Evolutionary conservation across 92 coral and sea anemone genomes (phyloP).

Genomic region (Porites rus): DNA sequence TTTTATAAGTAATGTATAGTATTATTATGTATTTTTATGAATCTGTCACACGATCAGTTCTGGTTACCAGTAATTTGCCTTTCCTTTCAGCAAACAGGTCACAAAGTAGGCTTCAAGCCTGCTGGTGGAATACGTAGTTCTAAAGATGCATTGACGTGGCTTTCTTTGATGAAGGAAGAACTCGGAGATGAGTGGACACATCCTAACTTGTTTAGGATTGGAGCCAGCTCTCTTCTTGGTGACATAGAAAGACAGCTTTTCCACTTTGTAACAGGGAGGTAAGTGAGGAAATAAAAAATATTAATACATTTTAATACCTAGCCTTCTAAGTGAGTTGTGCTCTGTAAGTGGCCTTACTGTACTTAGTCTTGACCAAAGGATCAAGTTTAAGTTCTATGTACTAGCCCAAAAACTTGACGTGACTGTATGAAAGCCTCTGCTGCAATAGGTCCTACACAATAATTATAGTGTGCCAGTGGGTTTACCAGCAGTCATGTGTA

Average conservation of each 20-base stretch:
- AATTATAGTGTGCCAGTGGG: too few relatives aligned
- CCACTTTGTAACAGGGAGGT: constrained; percentile 99
- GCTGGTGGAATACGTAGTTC: constrained; percentile 99
- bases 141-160: constrained; percentile 94
- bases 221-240: constrained; percentile 96
- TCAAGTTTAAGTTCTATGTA: too few relatives aligned
- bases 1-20: too few relatives aligned
- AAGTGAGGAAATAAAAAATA: neutral
- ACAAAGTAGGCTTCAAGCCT: constrained; percentile 97
- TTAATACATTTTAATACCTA: neutral
- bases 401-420: too few relatives aligned
- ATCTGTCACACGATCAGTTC: neutral
- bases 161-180: constrained; percentile 97
- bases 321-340: too few relatives aligned
- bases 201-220: constrained; percentile 94
- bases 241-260: constrained; percentile 97
- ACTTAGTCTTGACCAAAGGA: too few relatives aligned
- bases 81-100: constrained; percentile 85
- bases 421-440: too few relatives aligned
- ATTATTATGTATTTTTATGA: too few relatives aligned
- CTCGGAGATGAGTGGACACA: constrained; percentile 98
- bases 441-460: too few relatives aligned
- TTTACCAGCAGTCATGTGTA: too few relatives aligned
- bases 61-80: neutral
- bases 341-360: too few relatives aligned